Conservation (phyloP, 2,113 vertebrate species). For the Lamprotornis superbus region DNA sequence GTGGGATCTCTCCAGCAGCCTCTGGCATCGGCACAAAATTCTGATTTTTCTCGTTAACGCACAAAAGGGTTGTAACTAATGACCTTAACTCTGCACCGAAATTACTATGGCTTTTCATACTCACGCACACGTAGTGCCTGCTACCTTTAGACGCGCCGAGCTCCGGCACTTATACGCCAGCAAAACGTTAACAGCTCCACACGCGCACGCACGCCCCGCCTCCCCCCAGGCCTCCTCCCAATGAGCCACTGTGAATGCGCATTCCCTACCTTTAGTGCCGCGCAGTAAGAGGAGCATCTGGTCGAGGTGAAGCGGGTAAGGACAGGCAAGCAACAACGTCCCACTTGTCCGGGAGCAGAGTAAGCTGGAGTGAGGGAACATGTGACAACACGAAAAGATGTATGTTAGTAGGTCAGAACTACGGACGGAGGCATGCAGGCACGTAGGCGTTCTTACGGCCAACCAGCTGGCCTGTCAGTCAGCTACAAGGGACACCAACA, state of each 20-base stretch:
- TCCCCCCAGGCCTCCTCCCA: not conserved
- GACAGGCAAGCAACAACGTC: not conserved
- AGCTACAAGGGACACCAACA: not conserved
- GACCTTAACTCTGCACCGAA: not conserved
- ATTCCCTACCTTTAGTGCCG: not conserved
- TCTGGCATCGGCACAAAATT: not conserved
- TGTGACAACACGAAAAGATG: not conserved
- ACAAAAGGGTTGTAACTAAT: not conserved
- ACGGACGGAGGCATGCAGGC: not conserved
- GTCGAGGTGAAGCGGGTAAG: not conserved
- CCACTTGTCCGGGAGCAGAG: not conserved
- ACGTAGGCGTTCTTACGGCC: not conserved
- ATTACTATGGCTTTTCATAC: not conserved
- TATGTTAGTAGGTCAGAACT: not conserved
- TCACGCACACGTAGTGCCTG: not conserved
- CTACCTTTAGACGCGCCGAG: not conserved
- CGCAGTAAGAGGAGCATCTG: not conserved
- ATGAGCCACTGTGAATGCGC: not conserved
- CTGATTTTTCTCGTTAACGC: not conserved
- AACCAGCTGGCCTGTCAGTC: not conserved
- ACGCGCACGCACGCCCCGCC: not conserved
- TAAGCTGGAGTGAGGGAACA: not conserved
- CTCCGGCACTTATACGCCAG: not conserved
- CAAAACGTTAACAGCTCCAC: not conserved
- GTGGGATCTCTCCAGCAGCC: not conserved